Percentiles rank a stretch among this genome's conserved stretches.
phyloP scores from a whole-genome alignment of 1,140 invertebrate genomes.

The Pseudomyrmex flavicornis region DNA sequence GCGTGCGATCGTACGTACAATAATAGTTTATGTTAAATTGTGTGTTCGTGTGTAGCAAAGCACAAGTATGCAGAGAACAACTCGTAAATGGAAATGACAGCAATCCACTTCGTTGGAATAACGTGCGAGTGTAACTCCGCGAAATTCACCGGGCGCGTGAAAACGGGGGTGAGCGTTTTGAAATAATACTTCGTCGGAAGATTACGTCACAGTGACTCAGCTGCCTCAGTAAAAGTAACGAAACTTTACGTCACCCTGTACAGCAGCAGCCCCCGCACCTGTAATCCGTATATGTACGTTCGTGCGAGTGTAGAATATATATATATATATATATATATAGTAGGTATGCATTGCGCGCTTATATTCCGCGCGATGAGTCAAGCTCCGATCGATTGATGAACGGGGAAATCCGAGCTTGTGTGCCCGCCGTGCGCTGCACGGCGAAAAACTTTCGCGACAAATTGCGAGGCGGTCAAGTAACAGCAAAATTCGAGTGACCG shows the following conservation, averaged over 20 bases:
- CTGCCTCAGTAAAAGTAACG: conserved; percentile 30
- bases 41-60: too few species aligned
- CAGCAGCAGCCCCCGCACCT: conserved; percentile 1
- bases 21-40: too few species aligned
- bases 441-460: conserved; percentile 34
- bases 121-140: conserved; percentile 9
- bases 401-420: conserved; percentile 49
- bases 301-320: too few species aligned
- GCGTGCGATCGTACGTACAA: too few species aligned
- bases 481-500: not conserved
- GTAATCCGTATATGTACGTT: conserved; percentile 15
- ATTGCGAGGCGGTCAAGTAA: conserved; percentile 35
- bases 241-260: conserved; percentile 56
- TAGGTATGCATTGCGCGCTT: conserved; percentile 54
- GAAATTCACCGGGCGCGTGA: conserved; percentile 18
- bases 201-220: conserved; percentile 54
- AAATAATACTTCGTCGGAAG: conserved; percentile 32
- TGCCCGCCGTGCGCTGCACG: not conserved
- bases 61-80: not conserved
- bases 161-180: conserved; percentile 37
- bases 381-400: conserved; percentile 61
- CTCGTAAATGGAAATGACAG: conserved; percentile 28
- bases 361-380: conserved; percentile 54
- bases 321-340: not conserved
- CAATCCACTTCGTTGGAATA: conserved; percentile 20